Evolutionary conservation across 2,797 vertebrate species (phyloP).

Genomic region (Chelidonichthys spinosus): DNA sequence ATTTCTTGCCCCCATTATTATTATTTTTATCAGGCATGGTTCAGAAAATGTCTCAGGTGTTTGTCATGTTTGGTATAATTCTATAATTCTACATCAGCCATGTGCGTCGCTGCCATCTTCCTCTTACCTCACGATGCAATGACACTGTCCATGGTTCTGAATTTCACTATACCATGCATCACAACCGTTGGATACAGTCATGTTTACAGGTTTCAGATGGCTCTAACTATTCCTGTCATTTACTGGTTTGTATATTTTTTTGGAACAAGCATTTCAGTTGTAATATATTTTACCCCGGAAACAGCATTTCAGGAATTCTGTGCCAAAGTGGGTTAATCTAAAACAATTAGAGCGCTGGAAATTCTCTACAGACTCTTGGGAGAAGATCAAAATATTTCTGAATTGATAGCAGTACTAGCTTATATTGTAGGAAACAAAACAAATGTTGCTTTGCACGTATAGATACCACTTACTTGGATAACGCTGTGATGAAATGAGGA

Average conservation of each 20-base stretch:
- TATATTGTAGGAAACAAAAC: constrained; percentile 51
- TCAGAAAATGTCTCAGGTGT: background rate
- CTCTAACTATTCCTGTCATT: constrained; percentile 25
- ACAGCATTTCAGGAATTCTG: constrained; percentile 65
- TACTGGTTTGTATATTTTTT: background rate
- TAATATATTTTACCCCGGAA: constrained; percentile 32
- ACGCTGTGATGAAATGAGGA: constrained; percentile 63
- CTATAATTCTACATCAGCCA: constrained; percentile 27
- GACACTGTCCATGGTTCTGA: constrained; percentile 62
- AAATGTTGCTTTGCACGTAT: constrained; percentile 55
- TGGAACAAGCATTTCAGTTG: constrained; percentile 16
- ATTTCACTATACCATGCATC: constrained; percentile 41
- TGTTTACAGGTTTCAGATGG: constrained; percentile 18
- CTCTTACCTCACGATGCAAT: constrained; percentile 7
- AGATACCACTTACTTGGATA: constrained; percentile 49
- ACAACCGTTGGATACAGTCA: constrained; percentile 40
- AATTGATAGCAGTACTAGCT: constrained; percentile 52
- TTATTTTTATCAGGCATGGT: background rate
- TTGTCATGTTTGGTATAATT: constrained; percentile 28
- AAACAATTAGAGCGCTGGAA: constrained; percentile 67
- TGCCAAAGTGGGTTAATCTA: constrained; percentile 73
- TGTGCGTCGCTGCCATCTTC: constrained; percentile 7
- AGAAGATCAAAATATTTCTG: constrained; percentile 64
- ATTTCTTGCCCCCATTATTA: too few relatives aligned
- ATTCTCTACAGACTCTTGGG: constrained; percentile 63